phyloP scores from a whole-genome alignment of 2,888 invertebrate genomes.

The Leptinotarsa haldemani region DNA sequence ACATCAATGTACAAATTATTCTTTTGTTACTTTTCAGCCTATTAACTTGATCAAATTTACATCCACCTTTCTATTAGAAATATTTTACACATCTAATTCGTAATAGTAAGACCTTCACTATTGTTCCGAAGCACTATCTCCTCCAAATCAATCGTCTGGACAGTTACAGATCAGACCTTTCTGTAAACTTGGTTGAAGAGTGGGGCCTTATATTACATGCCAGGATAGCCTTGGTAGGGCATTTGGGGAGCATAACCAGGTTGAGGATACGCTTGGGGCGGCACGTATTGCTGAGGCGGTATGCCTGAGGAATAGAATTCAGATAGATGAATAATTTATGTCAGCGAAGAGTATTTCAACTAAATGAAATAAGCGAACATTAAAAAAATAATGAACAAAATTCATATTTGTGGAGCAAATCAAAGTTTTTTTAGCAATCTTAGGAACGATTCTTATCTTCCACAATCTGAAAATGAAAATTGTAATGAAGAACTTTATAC shows the following conservation, averaged over 20 bases:
- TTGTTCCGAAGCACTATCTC: conserved; percentile 33
- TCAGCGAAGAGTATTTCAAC: too few relatives aligned
- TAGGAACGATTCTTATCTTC: too few relatives aligned
- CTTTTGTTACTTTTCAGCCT: background rate
- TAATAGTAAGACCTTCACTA: conserved; percentile 33
- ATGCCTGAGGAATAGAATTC: conserved; percentile 57
- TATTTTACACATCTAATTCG: conserved; percentile 23
- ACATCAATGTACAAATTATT: too few relatives aligned
- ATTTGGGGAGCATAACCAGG: conserved; percentile 68
- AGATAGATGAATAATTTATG: too few relatives aligned
- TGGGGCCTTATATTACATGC: conserved; percentile 68
- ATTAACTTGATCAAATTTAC: background rate
- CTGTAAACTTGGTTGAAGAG: conserved; percentile 35
- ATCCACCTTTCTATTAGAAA: conserved; percentile 4
- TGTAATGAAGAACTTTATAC: too few relatives aligned
- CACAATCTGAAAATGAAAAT: too few relatives aligned
- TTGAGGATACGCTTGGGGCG: conserved; percentile 70
- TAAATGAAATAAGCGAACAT: too few relatives aligned
- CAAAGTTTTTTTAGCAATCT: too few relatives aligned
- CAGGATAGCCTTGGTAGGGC: conserved; percentile 73
- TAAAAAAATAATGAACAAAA: too few relatives aligned
- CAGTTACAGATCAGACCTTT: conserved; percentile 37
- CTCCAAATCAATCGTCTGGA: conserved; percentile 28
- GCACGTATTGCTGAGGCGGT: conserved; percentile 62
- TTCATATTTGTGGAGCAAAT: too few relatives aligned